Percentiles rank a stretch among this genome's conserved stretches.
Evolutionary conservation across 2,888 invertebrate species (phyloP).

Genomic region (Rotaria socialis): DNA sequence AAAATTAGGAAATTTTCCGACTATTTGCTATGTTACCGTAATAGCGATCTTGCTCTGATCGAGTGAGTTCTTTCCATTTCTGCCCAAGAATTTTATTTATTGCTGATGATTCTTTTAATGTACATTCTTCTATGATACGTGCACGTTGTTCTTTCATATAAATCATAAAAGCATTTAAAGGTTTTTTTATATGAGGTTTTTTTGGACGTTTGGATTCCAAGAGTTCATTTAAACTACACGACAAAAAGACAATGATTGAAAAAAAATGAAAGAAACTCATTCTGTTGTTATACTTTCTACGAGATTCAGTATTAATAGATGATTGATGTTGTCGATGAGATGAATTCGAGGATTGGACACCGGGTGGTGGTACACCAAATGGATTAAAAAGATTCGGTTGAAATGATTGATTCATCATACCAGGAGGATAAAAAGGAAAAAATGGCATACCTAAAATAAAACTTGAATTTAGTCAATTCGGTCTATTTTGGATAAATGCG

Average conservation of each 20-base stretch:
- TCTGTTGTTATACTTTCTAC: not conserved
- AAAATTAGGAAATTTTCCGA: no score
- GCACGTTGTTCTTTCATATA: conserved; percentile 31
- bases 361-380: not conserved
- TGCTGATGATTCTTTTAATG: conserved; percentile 23
- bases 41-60: conserved; percentile 16
- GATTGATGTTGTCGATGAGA: not conserved
- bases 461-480: no score
- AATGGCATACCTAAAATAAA: not conserved
- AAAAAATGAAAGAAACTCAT: not conserved
- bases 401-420: not conserved
- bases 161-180: conserved; percentile 9
- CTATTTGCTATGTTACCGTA: not conserved
- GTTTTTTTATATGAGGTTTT: conserved; percentile 23
- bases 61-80: conserved; percentile 25
- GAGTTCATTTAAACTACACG: not conserved
- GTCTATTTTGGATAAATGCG: no score
- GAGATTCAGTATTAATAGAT: not conserved
- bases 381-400: not conserved
- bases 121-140: not conserved
- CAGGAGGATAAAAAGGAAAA: not conserved
- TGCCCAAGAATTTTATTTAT: not conserved
- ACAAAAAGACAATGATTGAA: not conserved
- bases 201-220: not conserved
- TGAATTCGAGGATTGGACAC: not conserved